A percentile compares a stretch with the other conserved stretches of the same genome.
These are phyloP conservation scores for Anguilla anguilla DNA, from an alignment of 2,797 vertebrate species.

Conservation along the genomic window DNA sequence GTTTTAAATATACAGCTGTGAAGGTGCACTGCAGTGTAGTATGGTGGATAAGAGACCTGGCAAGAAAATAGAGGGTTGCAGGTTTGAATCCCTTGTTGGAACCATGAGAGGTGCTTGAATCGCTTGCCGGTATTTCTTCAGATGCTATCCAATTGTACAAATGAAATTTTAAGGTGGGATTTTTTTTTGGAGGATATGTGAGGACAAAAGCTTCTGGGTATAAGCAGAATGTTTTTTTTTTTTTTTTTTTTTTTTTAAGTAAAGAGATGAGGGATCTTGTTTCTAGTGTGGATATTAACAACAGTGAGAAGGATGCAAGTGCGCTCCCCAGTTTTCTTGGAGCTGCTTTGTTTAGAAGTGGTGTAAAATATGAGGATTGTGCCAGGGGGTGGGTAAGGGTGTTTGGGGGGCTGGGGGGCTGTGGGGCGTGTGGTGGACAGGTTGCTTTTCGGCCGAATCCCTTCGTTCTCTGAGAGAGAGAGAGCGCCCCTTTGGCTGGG, in stretches of 20 bases:
- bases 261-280: not conserved
- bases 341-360: not conserved
- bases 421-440: conserved; percentile 42
- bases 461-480: conserved; percentile 55
- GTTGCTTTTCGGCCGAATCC: conserved; percentile 44
- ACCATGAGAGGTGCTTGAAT: not conserved
- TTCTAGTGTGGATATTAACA: not conserved
- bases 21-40: not conserved
- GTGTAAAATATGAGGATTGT: not conserved
- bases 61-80: not conserved
- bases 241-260: not conserved
- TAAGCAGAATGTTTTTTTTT: not conserved
- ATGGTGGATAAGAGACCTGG: not conserved
- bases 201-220: not conserved
- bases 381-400: conserved; percentile 28
- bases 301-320: not conserved
- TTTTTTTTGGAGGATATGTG: not conserved
- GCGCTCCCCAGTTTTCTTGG: not conserved
- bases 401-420: conserved; percentile 34
- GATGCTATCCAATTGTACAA: not conserved
- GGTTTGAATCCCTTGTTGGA: not conserved
- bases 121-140: not conserved
- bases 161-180: not conserved
- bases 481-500: conserved; percentile 45
- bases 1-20: not conserved